Evolutionary conservation across 2,888 invertebrate genomes (phyloP).

Genomic region (Torymus aiolomorphi): DNA sequence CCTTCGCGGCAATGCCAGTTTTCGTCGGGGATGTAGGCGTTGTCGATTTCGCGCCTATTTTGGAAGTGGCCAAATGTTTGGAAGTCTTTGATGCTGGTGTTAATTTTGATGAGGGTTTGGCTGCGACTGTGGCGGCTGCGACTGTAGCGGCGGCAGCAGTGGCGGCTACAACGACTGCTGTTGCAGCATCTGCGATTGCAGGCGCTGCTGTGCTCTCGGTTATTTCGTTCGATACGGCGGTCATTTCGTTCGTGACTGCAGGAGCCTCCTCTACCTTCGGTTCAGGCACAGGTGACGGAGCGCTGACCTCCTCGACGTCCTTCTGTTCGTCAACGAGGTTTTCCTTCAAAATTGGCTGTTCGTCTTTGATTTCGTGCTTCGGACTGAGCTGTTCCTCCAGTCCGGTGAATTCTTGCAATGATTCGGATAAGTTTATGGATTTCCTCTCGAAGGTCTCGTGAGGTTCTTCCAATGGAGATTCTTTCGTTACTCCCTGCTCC

Average conservation of each 20-base stretch:
- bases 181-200: conserved; percentile 56
- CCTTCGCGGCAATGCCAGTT: conserved; percentile 41
- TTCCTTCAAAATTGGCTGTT: conserved; percentile 56
- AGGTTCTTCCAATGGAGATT: neutral
- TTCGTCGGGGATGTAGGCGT: conserved; percentile 61
- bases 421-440: conserved; percentile 63
- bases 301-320: conserved; percentile 57
- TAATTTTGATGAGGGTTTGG: conserved; percentile 53
- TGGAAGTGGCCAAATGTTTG: conserved; percentile 49
- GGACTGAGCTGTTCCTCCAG: conserved; percentile 66
- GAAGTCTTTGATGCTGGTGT: conserved; percentile 44
- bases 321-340: conserved; percentile 58
- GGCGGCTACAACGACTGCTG: conserved; percentile 55
- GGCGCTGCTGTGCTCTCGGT: no score
- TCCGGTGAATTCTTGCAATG: conserved; percentile 69
- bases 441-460: conserved; percentile 29
- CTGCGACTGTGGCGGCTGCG: conserved; percentile 59
- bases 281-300: conserved; percentile 8
- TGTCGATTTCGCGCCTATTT: conserved; percentile 40
- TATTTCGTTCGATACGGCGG: conserved; percentile 4
- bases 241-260: conserved; percentile 30
- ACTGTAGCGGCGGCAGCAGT: conserved; percentile 65
- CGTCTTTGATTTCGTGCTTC: conserved; percentile 8
- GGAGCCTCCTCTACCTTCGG: conserved; percentile 11
- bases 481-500: neutral